Evolutionary conservation across 2,888 invertebrate species (phyloP).

Genomic region (Slavum lentiscoides): DNA sequence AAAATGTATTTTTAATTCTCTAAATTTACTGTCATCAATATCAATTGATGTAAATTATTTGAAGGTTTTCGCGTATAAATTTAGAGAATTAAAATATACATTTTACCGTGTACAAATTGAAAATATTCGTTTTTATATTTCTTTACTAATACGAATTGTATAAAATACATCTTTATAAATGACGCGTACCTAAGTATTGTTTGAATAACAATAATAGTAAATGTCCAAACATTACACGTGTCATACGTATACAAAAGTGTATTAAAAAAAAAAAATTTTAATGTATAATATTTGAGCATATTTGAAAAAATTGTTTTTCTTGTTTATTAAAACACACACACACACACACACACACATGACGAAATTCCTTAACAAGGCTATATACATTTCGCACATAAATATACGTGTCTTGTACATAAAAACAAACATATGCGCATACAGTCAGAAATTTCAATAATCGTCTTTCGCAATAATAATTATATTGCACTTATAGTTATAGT

Average conservation of each 20-base stretch:
- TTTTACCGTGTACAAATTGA: neutral
- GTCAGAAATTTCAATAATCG: slow-evolving; percentile 19
- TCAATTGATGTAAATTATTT: slow-evolving; percentile 2
- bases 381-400: neutral
- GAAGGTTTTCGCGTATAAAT: neutral
- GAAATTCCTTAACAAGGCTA: slow-evolving; percentile 25
- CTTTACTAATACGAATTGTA: too few species aligned
- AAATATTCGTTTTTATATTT: too few species aligned
- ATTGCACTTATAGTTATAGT: neutral
- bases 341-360: neutral
- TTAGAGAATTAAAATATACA: neutral
- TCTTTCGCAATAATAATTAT: slow-evolving; percentile 25
- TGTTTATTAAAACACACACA: slow-evolving; percentile 15
- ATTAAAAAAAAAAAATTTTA: too few species aligned
- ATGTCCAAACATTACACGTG: too few species aligned
- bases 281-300: slow-evolving; percentile 1
- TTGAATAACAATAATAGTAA: too few species aligned
- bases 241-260: neutral
- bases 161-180: too few species aligned
- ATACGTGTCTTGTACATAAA: slow-evolving; percentile 6
- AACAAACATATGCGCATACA: neutral
- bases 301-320: neutral
- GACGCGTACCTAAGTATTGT: too few species aligned
- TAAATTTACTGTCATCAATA: slow-evolving; percentile 1
- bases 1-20: too few species aligned